Conservation (phyloP, 2,797 vertebrate species). For the Melanotaenia pygmaea region DNA sequence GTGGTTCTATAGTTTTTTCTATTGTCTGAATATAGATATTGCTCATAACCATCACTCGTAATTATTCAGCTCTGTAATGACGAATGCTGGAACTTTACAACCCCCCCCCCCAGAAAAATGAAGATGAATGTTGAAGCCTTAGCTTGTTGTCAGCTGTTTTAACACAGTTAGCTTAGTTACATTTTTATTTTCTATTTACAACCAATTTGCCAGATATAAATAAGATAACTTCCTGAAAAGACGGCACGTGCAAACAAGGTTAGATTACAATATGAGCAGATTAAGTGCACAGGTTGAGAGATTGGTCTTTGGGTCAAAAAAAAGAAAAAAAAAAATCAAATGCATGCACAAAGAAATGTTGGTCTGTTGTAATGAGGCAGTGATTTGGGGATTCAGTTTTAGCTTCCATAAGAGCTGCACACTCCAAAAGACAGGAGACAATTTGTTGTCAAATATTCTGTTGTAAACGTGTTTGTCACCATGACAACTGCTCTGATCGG, state of each 20-base stretch:
- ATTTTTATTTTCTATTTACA: conserved; percentile 99
- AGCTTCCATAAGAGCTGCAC: neutral
- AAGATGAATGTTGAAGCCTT: neutral
- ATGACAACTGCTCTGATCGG: conserved; percentile 4
- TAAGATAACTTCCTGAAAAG: conserved; percentile 93
- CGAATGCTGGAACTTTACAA: no score
- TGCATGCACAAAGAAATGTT: conserved; percentile 71
- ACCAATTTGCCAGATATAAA: conserved; percentile 98
- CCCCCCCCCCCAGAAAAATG: no score
- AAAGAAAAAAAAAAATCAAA: conserved; percentile 57
- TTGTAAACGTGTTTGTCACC: conserved; percentile 32
- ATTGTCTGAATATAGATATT: no score
- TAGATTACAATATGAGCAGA: conserved; percentile 73
- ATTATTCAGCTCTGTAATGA: no score
- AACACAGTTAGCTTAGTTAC: conserved; percentile 57
- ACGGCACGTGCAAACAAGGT: conserved; percentile 85
- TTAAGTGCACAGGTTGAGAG: conserved; percentile 22
- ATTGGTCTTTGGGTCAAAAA: neutral
- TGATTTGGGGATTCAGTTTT: conserved; percentile 6
- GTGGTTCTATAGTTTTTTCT: no score
- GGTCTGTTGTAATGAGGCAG: conserved; percentile 18
- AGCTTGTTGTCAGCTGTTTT: neutral
- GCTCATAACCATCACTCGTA: no score
- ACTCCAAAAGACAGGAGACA: neutral
- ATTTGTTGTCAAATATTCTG: conserved; percentile 12